These are phyloP conservation scores for Orientallactaga bullata DNA, from an alignment of 2,113 vertebrate species.

Conservation along the genomic window DNA sequence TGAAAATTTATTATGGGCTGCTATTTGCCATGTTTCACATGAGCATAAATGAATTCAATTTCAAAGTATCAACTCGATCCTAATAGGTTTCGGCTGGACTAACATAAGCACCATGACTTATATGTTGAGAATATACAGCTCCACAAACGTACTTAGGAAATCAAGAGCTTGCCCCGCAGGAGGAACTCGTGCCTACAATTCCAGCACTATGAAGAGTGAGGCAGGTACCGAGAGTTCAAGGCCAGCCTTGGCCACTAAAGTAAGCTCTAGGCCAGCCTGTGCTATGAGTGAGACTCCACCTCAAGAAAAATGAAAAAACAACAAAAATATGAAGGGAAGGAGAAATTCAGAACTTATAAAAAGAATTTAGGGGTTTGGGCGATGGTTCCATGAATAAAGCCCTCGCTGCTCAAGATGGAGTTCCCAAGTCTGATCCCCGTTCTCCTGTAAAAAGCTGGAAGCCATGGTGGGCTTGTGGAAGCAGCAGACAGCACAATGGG, in stretches of 20 bases:
- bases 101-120: slow-evolving; percentile 37
- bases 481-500: no score
- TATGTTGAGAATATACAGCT: neutral
- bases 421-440: no score
- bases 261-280: neutral
- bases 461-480: no score
- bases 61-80: slow-evolving; percentile 63
- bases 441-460: no score
- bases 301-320: no score
- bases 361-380: neutral
- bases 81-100: slow-evolving; percentile 70
- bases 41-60: slow-evolving; percentile 70
- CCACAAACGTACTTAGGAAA: neutral
- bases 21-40: slow-evolving; percentile 65
- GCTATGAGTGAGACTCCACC: neutral
- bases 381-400: no score
- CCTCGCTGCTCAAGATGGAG: no score
- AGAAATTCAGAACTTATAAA: neutral
- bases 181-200: neutral
- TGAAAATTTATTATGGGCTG: slow-evolving; percentile 73
- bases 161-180: neutral
- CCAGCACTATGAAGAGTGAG: neutral
- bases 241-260: neutral
- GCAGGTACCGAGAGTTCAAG: neutral
- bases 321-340: no score